Conservation (phyloP, 92 coral and sea anemone genomes). For the Paramuricea clavata region DNA sequence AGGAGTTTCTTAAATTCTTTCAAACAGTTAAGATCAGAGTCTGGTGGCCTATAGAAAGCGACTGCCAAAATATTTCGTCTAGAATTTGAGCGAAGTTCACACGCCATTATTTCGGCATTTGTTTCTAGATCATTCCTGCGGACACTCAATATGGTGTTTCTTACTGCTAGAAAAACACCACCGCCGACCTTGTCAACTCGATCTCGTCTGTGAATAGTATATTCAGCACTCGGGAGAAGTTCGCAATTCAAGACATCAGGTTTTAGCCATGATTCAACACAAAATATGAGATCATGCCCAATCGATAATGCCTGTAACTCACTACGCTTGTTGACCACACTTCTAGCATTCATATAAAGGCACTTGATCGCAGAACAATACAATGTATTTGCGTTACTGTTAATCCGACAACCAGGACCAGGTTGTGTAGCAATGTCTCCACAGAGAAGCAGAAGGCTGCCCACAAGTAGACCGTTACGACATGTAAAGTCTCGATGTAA, state of each 20-base stretch:
- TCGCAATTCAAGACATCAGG: slow-evolving; percentile 47
- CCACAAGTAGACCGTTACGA: too few species aligned
- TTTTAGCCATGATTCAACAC: slow-evolving; percentile 27
- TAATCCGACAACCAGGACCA: too few species aligned
- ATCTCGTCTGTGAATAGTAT: slow-evolving; percentile 66
- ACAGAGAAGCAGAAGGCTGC: too few species aligned
- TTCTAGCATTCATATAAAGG: slow-evolving; percentile 53
- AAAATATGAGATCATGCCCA: background rate
- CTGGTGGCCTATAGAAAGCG: slow-evolving; percentile 22
- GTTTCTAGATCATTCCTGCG: slow-evolving; percentile 61
- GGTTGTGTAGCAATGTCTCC: too few species aligned
- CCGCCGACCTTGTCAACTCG: slow-evolving; percentile 45
- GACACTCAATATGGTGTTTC: slow-evolving; percentile 54
- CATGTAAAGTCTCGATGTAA: too few species aligned
- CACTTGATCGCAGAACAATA: background rate
- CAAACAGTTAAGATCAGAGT: too few species aligned
- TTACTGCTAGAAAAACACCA: slow-evolving; percentile 34
- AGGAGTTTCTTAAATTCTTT: too few species aligned
- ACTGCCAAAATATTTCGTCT: too few species aligned
- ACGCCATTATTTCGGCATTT: slow-evolving; percentile 12
- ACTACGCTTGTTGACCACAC: background rate
- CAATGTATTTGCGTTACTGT: too few species aligned
- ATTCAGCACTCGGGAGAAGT: slow-evolving; percentile 50
- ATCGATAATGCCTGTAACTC: background rate
- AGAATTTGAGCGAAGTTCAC: too few species aligned